Conservation (phyloP, 2,113 vertebrate species). For the Martes martes region DNA sequence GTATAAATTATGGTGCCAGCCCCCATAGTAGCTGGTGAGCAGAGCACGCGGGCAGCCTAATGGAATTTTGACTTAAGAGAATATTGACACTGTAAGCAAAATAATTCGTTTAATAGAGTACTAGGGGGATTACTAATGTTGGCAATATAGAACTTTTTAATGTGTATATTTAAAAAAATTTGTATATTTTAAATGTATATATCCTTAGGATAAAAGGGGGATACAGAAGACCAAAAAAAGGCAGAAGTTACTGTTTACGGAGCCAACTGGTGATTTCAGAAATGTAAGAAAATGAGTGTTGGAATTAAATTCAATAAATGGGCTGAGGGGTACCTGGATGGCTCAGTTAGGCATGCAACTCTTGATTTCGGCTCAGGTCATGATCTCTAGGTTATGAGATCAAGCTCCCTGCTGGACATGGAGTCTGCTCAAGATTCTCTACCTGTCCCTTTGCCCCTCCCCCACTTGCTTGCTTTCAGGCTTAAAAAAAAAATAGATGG, state of each 20-base stretch:
- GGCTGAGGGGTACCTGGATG: neutral
- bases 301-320: neutral
- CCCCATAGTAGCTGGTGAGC: neutral
- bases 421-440: neutral
- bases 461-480: neutral
- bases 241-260: neutral
- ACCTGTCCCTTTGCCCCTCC: neutral
- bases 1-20: neutral
- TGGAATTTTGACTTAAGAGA: neutral
- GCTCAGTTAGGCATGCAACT: neutral
- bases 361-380: neutral
- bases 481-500: neutral
- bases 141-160: neutral
- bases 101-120: neutral
- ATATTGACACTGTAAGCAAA: neutral
- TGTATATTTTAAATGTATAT: neutral
- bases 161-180: neutral
- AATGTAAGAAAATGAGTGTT: neutral
- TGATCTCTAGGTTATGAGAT: neutral
- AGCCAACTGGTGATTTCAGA: neutral
- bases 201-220: neutral
- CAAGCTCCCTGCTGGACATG: neutral
- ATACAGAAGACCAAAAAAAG: neutral
- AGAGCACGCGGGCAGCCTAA: neutral
- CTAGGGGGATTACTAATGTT: neutral